Evolutionary conservation across 2,113 vertebrate genomes (phyloP).

Genomic region (Corythaixoides concolor): DNA sequence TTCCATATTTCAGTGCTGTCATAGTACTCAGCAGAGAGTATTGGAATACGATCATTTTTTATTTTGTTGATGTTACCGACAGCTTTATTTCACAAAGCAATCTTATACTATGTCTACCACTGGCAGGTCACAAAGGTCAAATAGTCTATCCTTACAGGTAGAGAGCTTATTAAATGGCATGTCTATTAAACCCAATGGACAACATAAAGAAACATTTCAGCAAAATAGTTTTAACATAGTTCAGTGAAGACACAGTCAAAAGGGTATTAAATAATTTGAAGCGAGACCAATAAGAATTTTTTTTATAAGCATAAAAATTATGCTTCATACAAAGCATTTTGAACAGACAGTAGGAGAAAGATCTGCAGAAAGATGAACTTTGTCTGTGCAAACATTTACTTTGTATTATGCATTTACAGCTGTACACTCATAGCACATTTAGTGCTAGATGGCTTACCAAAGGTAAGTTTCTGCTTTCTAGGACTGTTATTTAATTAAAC

Average conservation of each 20-base stretch:
- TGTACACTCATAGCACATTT: not conserved
- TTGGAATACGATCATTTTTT: conserved; percentile 91
- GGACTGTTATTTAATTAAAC: not conserved
- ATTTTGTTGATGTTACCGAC: conserved; percentile 94
- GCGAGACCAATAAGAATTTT: conserved; percentile 43
- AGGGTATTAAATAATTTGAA: conserved; percentile 71
- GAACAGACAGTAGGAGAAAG: conserved; percentile 8
- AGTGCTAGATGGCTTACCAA: not conserved
- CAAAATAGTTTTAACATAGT: conserved; percentile 75
- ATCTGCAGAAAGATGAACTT: not conserved
- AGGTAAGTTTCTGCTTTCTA: not conserved
- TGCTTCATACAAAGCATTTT: conserved; percentile 45
- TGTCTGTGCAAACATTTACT: not conserved
- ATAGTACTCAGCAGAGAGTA: conserved; percentile 83
- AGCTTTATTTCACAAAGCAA: conserved; percentile 99
- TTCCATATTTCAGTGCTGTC: conserved; percentile 98
- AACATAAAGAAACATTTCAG: conserved; percentile 79
- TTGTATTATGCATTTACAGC: not conserved
- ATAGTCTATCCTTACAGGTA: conserved; percentile 81
- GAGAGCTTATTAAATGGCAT: conserved; percentile 80
- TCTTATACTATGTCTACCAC: conserved; percentile 91
- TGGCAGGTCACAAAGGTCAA: conserved; percentile 89
- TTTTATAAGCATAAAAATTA: conserved; percentile 64
- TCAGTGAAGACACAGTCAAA: conserved; percentile 70
- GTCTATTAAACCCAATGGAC: conserved; percentile 78